Conservation (phyloP, 1,140 invertebrate species). For the Choristoneura fumiferana region DNA sequence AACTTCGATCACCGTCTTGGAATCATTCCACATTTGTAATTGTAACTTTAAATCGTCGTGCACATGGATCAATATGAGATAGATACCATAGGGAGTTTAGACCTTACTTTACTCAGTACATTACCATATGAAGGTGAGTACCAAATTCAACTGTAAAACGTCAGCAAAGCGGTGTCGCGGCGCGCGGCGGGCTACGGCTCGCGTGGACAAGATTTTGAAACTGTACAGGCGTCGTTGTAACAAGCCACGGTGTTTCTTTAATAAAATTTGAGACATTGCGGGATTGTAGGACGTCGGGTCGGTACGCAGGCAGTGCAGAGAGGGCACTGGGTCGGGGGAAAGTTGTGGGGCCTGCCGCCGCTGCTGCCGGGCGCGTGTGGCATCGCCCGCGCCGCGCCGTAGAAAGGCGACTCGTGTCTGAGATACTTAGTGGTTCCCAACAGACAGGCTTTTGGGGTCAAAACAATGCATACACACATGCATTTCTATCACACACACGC, state of each 20-base stretch:
- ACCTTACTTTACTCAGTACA: too few species aligned
- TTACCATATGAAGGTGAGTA: too few species aligned
- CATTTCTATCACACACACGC: not conserved
- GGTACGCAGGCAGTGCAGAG: conserved; percentile 44
- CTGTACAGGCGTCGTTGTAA: conserved; percentile 52
- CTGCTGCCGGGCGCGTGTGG: conserved; percentile 31
- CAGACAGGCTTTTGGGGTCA: conserved; percentile 2
- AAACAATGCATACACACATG: conserved; percentile 3
- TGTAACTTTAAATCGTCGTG: too few species aligned
- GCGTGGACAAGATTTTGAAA: conserved; percentile 50
- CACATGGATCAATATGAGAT: too few species aligned
- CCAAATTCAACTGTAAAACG: too few species aligned
- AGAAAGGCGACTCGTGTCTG: not conserved
- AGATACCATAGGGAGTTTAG: too few species aligned
- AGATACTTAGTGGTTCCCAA: not conserved
- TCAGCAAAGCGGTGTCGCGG: not conserved
- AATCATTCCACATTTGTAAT: too few species aligned
- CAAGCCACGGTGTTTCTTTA: conserved; percentile 53
- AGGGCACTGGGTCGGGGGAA: conserved; percentile 75
- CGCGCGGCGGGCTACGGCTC: conserved; percentile 16
- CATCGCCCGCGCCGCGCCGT: not conserved
- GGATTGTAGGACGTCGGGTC: conserved; percentile 65
- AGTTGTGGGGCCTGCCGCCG: conserved; percentile 64
- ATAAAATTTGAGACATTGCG: conserved; percentile 69
- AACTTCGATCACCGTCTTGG: too few species aligned